A percentile compares a stretch with the other conserved stretches of the same genome.
Conservation (phyloP, 2,797 vertebrate genomes). For the Myiotriccus ornatus region DNA sequence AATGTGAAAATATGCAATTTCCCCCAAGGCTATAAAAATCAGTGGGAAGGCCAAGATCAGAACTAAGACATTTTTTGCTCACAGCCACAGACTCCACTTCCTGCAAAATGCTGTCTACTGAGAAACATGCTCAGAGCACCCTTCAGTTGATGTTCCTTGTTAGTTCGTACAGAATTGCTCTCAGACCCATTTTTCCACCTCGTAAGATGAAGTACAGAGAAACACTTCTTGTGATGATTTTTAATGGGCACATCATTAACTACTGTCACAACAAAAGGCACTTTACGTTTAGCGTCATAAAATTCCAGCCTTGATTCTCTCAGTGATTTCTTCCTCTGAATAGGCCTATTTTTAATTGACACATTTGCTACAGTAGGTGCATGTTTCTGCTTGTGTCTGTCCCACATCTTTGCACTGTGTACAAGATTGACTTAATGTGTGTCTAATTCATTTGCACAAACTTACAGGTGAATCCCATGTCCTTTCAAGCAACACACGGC, state of each 20-base stretch:
- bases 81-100: not conserved
- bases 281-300: not conserved
- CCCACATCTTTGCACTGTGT: not conserved
- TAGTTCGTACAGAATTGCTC: not conserved
- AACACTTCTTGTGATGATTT: slow-evolving; percentile 1
- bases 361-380: not conserved
- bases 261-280: slow-evolving; percentile 20
- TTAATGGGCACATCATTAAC: slow-evolving; percentile 16
- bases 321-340: not conserved
- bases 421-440: not conserved
- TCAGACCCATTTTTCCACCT: not conserved
- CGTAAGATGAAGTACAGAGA: not conserved
- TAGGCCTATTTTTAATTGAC: slow-evolving; percentile 14
- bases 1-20: not conserved
- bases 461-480: not conserved
- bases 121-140: not conserved
- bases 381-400: not conserved
- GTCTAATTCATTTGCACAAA: not conserved
- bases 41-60: slow-evolving; percentile 19
- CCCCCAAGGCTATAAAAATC: not conserved
- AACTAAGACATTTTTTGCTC: not conserved
- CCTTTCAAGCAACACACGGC: not conserved
- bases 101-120: not conserved
- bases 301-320: not conserved
- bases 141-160: not conserved